These are phyloP conservation scores for Indicator maculatus DNA, from an alignment of 2,113 vertebrate species.

Conservation along the genomic window DNA sequence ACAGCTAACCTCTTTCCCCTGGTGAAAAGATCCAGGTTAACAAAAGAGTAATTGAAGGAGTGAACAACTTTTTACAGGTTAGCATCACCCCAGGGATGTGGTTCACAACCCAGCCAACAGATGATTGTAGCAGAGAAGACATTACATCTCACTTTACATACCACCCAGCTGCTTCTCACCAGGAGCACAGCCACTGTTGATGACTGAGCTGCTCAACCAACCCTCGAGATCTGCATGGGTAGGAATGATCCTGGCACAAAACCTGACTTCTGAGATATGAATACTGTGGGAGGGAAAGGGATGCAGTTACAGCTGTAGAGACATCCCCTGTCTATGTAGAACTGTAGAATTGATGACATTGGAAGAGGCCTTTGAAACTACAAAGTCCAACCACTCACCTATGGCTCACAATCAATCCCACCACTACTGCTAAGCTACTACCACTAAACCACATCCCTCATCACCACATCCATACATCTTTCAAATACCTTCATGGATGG, in stretches of 20 bases:
- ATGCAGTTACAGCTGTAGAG: neutral
- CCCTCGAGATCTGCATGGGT: fast-evolving
- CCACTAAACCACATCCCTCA: no score
- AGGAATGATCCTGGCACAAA: neutral
- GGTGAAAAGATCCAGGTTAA: neutral
- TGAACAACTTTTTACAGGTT: neutral
- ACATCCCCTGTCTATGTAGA: neutral
- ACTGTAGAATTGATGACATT: no score
- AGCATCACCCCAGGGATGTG: neutral
- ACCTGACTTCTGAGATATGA: fast-evolving
- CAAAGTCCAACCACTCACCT: no score
- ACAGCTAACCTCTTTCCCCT: neutral
- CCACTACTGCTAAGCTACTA: no score
- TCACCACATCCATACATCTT: no score
- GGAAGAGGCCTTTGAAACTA: no score
- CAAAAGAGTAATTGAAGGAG: neutral
- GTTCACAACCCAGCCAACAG: neutral
- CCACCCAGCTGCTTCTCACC: neutral
- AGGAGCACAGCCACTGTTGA: fast-evolving
- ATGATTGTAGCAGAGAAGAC: fast-evolving
- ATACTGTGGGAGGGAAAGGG: neutral
- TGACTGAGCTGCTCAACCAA: fast-evolving
- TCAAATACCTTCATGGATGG: no score
- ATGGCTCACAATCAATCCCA: no score
- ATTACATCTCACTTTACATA: neutral